Evolutionary conservation across 30 jellyfish, hydroid and myxozoan genomes (phyloP).

Genomic region (Pelagia noctiluca): DNA sequence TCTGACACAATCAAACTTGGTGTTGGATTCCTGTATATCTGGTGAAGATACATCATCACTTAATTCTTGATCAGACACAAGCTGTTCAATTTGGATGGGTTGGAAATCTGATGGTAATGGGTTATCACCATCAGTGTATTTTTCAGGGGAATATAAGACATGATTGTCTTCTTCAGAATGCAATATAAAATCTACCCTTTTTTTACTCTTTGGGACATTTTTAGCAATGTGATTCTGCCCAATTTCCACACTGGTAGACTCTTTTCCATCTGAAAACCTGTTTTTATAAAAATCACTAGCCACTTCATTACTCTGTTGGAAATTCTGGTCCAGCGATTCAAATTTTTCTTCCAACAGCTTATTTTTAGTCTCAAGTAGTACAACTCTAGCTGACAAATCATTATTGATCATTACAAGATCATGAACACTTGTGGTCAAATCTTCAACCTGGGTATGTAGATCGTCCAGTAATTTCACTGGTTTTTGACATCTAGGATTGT

Average conservation of each 20-base stretch:
- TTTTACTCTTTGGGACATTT: too few relatives aligned
- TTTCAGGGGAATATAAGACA: conserved; percentile 76
- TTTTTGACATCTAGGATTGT: not conserved
- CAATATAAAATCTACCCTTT: not conserved
- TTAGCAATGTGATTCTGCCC: not conserved
- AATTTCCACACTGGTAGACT: not conserved
- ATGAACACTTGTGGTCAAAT: conserved; percentile 28
- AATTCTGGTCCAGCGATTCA: not conserved
- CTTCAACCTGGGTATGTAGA: conserved; percentile 24
- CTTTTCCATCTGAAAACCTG: not conserved
- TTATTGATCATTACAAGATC: conserved; percentile 50
- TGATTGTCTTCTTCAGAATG: not conserved
- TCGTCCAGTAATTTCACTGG: conserved; percentile 3
- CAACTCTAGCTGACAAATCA: conserved; percentile 79
- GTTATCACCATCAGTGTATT: conserved; percentile 68
- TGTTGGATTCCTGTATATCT: not conserved
- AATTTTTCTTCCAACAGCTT: conserved; percentile 59
- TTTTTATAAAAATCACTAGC: not conserved
- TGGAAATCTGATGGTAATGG: conserved; percentile 53
- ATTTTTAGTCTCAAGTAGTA: conserved; percentile 66
- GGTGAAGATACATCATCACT: not conserved
- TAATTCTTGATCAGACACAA: not conserved
- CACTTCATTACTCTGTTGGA: not conserved
- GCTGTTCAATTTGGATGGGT: conserved; percentile 15
- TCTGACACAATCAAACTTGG: too few relatives aligned